Evolutionary conservation across 2,797 vertebrate genomes (phyloP).

Genomic region (Aplochiton taeniatus): DNA sequence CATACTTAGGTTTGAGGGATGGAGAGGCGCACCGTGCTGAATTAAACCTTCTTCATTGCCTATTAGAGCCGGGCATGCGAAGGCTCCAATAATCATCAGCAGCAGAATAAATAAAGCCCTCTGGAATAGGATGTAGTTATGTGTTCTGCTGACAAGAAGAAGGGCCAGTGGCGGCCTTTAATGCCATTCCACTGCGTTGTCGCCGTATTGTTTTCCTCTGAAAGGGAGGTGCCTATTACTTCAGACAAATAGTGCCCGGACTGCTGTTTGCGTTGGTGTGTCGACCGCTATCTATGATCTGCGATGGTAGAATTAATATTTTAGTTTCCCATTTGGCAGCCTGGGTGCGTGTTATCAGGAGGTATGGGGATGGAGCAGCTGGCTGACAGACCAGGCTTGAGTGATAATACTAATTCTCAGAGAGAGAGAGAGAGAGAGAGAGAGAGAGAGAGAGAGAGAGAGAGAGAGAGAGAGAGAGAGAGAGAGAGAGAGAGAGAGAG

Average conservation of each 20-base stretch:
- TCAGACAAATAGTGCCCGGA: slow-evolving; percentile 58
- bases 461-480: slow-evolving; percentile 9
- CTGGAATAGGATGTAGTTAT: slow-evolving; percentile 61
- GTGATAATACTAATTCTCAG: slow-evolving; percentile 49
- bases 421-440: slow-evolving; percentile 40
- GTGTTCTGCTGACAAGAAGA: slow-evolving; percentile 65
- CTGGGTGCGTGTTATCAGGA: slow-evolving; percentile 60
- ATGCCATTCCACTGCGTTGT: slow-evolving; percentile 54
- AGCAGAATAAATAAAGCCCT: slow-evolving; percentile 70
- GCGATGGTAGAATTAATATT: slow-evolving; percentile 70
- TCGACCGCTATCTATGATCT: slow-evolving; percentile 50
- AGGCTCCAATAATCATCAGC: slow-evolving; percentile 60
- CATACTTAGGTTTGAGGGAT: slow-evolving; percentile 70
- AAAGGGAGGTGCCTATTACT: slow-evolving; percentile 63
- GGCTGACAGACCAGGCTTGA: slow-evolving; percentile 34
- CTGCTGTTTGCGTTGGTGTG: slow-evolving; percentile 55
- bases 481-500: background rate
- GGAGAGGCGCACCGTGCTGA: slow-evolving; percentile 62
- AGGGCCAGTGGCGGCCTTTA: slow-evolving; percentile 48
- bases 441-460: slow-evolving; percentile 42
- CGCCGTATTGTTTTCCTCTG: slow-evolving; percentile 46
- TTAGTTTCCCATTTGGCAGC: slow-evolving; percentile 66
- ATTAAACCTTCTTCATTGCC: slow-evolving; percentile 74
- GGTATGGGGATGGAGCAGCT: slow-evolving; percentile 48
- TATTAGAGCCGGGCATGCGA: slow-evolving; percentile 65